Base-by-base conservation (phyloP, 2,797 vertebrate species). In the Hydrophis major region DNA sequence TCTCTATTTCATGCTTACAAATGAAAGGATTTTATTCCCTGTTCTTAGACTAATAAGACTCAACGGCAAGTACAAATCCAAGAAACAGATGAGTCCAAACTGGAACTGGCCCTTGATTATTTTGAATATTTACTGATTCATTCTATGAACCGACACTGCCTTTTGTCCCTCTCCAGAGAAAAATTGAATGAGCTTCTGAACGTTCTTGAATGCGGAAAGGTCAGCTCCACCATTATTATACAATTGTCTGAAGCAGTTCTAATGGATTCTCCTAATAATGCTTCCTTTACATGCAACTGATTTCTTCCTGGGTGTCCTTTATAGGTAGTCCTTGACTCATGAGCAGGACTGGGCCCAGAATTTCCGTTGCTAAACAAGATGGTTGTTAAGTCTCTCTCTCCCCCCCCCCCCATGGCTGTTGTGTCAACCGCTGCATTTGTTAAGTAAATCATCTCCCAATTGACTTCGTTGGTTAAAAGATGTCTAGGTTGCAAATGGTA, bases 101-200 rank as follows among this genome's bases (percentile, higher is more conserved):
- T 99, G 0, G 98, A 98, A 66, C 92, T 99, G 95, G 99, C 98
- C 0, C 61, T 99, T 93, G 96, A 97, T 74, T 99, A 99, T 94
- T 86, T 98, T 94, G 98, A 99, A 32, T 98, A 99, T 95, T 95
- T 99, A 93, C 93, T 99, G 93, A 98, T 96, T 69, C 97, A 97
- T 91, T 95, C 97, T 4, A 97, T 98, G 94, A 98, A 98, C 87
- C 97, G 98, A 32, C 97, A 96, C 61, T 97, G 96, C 91, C 96
- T 99, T 3, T 96, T 99, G 12, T 97, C 96, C 91, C 94, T 98
- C 1, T 96, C 97, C 56, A 96, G 96, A 95, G 97, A 96, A 88
- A 98, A 97, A 57, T 96, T 99, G 94, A 97, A 97, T 92, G 97
- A 97, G 20, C 98, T 99, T 92, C 96, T 99, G 91, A 97, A 97